A percentile compares a stretch with the other conserved stretches of the same genome.
phyloP scores from a whole-genome alignment of 92 coral and sea anemone species.

The Phymanthus crucifer region DNA sequence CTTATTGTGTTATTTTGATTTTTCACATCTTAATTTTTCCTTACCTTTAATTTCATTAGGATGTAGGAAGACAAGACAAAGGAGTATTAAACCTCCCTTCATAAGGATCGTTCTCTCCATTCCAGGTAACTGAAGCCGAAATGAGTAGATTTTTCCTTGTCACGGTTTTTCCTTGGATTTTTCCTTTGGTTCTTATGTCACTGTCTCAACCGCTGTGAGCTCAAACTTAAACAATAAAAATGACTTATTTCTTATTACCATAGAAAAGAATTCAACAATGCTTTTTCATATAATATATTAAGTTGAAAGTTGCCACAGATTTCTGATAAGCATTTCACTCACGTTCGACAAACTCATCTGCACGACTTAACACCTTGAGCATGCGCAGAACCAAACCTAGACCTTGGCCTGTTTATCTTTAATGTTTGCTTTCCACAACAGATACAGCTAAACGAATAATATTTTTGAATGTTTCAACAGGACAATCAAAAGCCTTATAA shows the following conservation, averaged over 20 bases:
- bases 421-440: not conserved
- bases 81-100: not conserved
- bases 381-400: not conserved
- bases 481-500: not conserved
- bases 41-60: not conserved
- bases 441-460: not conserved
- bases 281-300: not conserved
- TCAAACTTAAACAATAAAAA: not conserved
- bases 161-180: not conserved
- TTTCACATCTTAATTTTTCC: not conserved
- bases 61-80: not conserved
- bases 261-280: not conserved
- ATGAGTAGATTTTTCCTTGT: not conserved
- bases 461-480: not conserved
- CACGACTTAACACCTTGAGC: not conserved
- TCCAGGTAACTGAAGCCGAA: not conserved
- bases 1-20: not conserved
- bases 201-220: not conserved
- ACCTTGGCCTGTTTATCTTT: not conserved
- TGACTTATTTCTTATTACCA: not conserved
- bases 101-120: not conserved
- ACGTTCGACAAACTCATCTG: not conserved
- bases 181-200: not conserved
- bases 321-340: not conserved
- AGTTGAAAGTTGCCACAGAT: not conserved